Percentiles rank a stretch among this genome's conserved stretches.
These are phyloP conservation scores for Sterrhoptilus dennistouni DNA, from an alignment of 2,113 vertebrate species.

Conservation along the genomic window DNA sequence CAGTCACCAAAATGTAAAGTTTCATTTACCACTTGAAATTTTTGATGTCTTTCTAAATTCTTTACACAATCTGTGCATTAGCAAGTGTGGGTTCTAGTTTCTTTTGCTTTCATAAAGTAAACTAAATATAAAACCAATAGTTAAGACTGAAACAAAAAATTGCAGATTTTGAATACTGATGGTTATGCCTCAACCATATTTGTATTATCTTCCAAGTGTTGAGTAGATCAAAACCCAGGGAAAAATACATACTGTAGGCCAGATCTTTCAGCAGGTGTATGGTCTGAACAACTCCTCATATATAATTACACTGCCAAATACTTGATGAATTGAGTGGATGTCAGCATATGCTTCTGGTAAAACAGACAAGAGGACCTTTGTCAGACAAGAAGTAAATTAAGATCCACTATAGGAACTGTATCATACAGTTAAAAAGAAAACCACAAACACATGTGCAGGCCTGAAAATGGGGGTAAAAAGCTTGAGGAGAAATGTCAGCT, in stretches of 20 bases:
- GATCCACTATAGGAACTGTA: neutral
- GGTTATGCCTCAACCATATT: neutral
- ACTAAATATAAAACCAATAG: neutral
- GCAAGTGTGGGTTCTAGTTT: neutral
- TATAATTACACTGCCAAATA: neutral
- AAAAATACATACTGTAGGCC: neutral
- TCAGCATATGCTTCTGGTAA: neutral
- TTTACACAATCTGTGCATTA: neutral
- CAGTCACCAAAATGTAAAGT: neutral
- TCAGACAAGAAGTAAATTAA: neutral
- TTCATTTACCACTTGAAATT: neutral
- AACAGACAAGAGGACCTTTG: conserved; percentile 6
- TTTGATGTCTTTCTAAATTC: neutral
- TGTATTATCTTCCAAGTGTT: neutral
- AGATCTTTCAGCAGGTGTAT: conserved; percentile 22
- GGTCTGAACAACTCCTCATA: neutral
- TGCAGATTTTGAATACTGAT: neutral
- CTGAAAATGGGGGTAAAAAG: neutral
- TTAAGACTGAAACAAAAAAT: neutral
- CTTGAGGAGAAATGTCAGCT: neutral
- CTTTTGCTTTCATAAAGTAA: neutral
- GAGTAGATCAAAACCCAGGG: neutral
- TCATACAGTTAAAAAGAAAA: neutral
- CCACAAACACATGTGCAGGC: neutral
- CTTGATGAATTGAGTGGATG: neutral